Percentiles rank a stretch among this genome's conserved stretches.
phyloP scores from a whole-genome alignment of 2,797 vertebrate genomes.

The Apogon talboti region DNA sequence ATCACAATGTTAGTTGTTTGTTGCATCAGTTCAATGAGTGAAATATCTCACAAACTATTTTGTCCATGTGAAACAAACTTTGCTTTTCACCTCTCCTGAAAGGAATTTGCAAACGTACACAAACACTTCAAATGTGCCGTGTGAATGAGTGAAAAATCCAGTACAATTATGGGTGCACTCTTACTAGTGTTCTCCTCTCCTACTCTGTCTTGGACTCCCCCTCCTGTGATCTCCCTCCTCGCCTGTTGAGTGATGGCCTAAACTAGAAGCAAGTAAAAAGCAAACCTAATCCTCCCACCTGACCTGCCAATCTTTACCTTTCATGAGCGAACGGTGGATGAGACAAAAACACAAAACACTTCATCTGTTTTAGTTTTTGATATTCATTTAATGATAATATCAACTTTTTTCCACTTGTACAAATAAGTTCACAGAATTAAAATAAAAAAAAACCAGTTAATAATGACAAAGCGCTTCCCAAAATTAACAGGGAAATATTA shows the following conservation, averaged over 20 bases:
- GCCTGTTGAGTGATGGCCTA: constrained; percentile 28
- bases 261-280: constrained; percentile 30
- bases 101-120: constrained; percentile 2
- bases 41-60: background rate
- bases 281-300: constrained; percentile 10
- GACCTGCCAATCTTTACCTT: constrained; percentile 14
- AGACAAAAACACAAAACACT: constrained; percentile 17
- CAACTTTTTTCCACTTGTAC: constrained; percentile 70
- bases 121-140: background rate
- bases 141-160: constrained; percentile 1
- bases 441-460: constrained; percentile 48
- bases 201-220: constrained; percentile 11
- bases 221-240: constrained; percentile 8
- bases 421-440: constrained; percentile 75
- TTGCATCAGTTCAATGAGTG: background rate
- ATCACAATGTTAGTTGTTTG: background rate
- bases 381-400: constrained; percentile 79
- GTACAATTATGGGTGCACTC: constrained; percentile 4
- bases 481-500: constrained; percentile 91
- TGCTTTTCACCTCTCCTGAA: background rate
- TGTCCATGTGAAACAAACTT: background rate
- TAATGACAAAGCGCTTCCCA: constrained; percentile 83
- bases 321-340: constrained; percentile 16
- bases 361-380: constrained; percentile 24
- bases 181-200: constrained; percentile 12